Evolutionary conservation across 2,888 invertebrate genomes (phyloP).

Genomic region (Encarsia formosa): DNA sequence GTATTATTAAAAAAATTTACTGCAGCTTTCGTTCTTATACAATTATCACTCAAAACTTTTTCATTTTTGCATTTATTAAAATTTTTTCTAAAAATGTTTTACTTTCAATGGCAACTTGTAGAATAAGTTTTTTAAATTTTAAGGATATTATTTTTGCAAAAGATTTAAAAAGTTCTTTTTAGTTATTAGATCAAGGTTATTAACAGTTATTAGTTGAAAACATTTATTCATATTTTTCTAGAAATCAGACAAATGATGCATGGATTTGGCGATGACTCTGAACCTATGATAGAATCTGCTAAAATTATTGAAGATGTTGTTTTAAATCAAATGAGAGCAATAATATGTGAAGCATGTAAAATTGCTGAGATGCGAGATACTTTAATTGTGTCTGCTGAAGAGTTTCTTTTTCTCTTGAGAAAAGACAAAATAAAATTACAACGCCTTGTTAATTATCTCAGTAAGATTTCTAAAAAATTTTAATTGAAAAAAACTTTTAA

Average conservation of each 20-base stretch:
- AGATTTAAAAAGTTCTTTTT: no score
- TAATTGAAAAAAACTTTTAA: neutral
- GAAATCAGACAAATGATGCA: constrained; percentile 87
- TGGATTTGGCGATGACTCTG: constrained; percentile 86
- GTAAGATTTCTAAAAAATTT: constrained; percentile 27
- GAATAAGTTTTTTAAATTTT: no score
- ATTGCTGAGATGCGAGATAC: constrained; percentile 60
- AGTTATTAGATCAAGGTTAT: no score
- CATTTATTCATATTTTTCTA: constrained; percentile 19
- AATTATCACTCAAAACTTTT: no score
- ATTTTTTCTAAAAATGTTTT: no score
- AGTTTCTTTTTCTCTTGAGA: constrained; percentile 78
- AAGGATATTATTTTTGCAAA: no score
- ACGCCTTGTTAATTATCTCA: constrained; percentile 70
- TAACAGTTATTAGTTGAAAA: no score
- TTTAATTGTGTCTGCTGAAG: constrained; percentile 58
- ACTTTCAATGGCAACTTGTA: no score
- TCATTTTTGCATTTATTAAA: no score
- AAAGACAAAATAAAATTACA: constrained; percentile 75
- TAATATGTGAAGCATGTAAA: constrained; percentile 72
- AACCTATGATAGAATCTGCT: constrained; percentile 78
- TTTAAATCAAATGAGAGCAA: constrained; percentile 71
- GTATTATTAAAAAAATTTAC: no score
- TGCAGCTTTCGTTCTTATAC: no score
- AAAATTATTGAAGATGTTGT: constrained; percentile 80